phyloP scores from a whole-genome alignment of 2,113 vertebrate genomes.

The Pseudopodoces humilis region DNA sequence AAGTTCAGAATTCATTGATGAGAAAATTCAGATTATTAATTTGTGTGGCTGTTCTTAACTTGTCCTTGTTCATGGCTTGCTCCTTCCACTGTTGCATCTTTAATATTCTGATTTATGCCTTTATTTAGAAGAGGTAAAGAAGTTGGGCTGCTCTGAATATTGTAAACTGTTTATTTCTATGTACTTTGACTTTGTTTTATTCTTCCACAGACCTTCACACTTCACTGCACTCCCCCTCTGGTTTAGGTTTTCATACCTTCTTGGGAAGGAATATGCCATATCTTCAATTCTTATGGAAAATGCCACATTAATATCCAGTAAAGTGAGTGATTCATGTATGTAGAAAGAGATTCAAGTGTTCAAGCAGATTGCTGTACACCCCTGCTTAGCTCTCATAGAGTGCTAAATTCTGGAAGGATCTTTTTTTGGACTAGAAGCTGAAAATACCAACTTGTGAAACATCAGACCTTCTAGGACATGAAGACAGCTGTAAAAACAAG shows the following conservation, averaged over 20 bases:
- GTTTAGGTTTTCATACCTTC: background rate
- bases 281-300: background rate
- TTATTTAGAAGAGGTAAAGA: background rate
- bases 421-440: conserved; percentile 12
- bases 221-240: background rate
- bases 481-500: conserved; percentile 46
- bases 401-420: background rate
- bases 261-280: background rate
- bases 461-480: conserved; percentile 11
- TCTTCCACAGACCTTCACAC: background rate
- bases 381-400: background rate
- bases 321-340: background rate
- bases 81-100: background rate
- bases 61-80: background rate
- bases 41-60: accelerated
- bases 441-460: background rate
- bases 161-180: background rate
- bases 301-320: background rate
- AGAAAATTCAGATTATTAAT: background rate
- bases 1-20: background rate
- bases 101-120: background rate
- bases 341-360: background rate
- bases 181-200: background rate
- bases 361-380: background rate
- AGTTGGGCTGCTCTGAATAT: background rate